Conservation (phyloP, 2,113 vertebrate species). For the Equus quagga region DNA sequence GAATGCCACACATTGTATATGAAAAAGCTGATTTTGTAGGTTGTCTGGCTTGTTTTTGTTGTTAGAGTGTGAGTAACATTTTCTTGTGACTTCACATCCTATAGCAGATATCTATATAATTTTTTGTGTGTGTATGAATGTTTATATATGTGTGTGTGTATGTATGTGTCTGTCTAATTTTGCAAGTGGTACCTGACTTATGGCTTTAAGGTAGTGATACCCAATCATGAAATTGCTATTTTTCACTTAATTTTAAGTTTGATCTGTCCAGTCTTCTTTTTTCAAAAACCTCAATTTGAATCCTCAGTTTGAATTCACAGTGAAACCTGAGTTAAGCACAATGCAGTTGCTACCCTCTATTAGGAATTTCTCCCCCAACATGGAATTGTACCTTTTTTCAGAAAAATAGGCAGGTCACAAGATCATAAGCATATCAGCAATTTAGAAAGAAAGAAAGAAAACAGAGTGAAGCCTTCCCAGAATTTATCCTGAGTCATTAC, state of each 20-base stretch:
- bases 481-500: not conserved
- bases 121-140: not conserved
- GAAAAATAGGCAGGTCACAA: not conserved
- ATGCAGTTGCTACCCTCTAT: not conserved
- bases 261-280: not conserved
- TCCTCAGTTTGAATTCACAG: not conserved
- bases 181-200: constrained; percentile 22
- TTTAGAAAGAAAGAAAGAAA: constrained; percentile 47
- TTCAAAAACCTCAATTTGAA: constrained; percentile 36
- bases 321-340: constrained; percentile 46
- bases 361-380: not conserved
- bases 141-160: not conserved
- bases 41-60: constrained; percentile 29
- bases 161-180: not conserved
- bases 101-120: not conserved
- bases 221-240: not conserved
- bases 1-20: not conserved
- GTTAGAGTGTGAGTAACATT: not conserved
- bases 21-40: constrained; percentile 50
- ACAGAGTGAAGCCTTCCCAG: not conserved
- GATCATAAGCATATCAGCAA: not conserved
- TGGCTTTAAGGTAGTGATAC: constrained; percentile 48
- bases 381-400: not conserved
- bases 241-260: constrained; percentile 60
- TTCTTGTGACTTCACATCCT: constrained; percentile 45